Evolutionary conservation across 2,797 vertebrate species (phyloP), one percentile per base, ranked within the genome.

Genomic region (Danio albolineatus): DNA sequence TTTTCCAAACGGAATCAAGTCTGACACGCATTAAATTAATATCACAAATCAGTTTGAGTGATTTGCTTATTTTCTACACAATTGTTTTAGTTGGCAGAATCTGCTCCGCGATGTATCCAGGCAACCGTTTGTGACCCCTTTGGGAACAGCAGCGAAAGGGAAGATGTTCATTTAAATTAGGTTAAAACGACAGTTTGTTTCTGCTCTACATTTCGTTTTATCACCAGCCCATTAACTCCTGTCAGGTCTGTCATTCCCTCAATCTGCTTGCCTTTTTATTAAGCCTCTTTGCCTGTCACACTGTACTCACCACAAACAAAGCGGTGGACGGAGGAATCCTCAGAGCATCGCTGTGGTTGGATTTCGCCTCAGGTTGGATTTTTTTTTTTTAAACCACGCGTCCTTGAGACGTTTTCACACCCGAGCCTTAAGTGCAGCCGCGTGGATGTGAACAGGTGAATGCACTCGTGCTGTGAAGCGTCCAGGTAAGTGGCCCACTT

Each of bases 1-100:
- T 87, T 87, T 87, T 66, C 75, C 67, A 38, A 72, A 75, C 36
- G 54, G 82, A 84, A 80, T 85, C 84, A 70, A 82, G 76, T 69
- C 79, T 82, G 84, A 87, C 84, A 84, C 36, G 78, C 74, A 82
- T 84, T 85, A 82, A 85, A 85, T 84, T 87, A 85, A 85, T 87
- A 84, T 83, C 82, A 65, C 82, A 84, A 83, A 87, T 87, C 85
- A 83, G 79, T 79, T 77, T 72, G 82, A 85, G 82, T 78, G 82
- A 85, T 87, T 87, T 84, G 82, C 80, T 85, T 83, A 80, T 82
- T 83, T 83, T 76, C 53, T 64, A 78, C 69, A 59, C 46, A 70
- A 43, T 72, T 36, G 21, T 82, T 84, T 85, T 82, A 79, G 79
- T 79, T 67, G 76, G 81, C 46, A 43, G 44, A 82, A 51, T 59